These are phyloP conservation scores for Drosophila seguyi DNA, from an alignment of 1,140 invertebrate species.

Conservation along the genomic window DNA sequence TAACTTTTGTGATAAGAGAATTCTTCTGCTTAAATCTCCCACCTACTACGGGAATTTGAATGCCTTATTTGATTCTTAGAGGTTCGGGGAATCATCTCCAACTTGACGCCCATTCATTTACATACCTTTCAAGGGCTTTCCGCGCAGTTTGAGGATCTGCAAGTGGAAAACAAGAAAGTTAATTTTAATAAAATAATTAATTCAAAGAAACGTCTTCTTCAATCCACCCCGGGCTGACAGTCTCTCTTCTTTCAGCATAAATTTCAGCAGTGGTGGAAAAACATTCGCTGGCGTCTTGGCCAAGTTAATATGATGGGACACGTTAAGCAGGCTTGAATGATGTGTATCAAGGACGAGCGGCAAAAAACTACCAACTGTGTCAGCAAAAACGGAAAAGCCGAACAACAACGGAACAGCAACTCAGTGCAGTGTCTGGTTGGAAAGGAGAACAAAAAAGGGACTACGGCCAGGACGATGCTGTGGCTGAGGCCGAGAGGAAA, in stretches of 20 bases:
- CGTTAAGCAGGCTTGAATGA: slow-evolving; percentile 73
- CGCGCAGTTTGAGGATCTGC: slow-evolving; percentile 17
- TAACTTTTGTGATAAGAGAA: neutral
- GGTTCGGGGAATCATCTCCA: slow-evolving; percentile 1
- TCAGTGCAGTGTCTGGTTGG: slow-evolving; percentile 43
- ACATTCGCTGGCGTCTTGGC: slow-evolving; percentile 42
- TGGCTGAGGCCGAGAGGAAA: slow-evolving; percentile 13
- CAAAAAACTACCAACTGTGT: slow-evolving; percentile 52
- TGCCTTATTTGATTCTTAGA: neutral
- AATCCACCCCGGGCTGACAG: slow-evolving; percentile 28
- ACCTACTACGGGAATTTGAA: neutral
- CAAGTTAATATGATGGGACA: slow-evolving; percentile 63
- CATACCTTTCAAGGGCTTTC: slow-evolving; percentile 36
- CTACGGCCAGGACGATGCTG: slow-evolving; percentile 1
- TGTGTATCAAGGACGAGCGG: slow-evolving; percentile 48
- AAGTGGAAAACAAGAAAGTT: slow-evolving; percentile 35
- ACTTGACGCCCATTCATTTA: slow-evolving; percentile 4
- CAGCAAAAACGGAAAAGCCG: slow-evolving; percentile 38
- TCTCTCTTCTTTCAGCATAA: slow-evolving; percentile 25
- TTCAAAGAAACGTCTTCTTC: slow-evolving; percentile 20
- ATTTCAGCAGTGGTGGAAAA: slow-evolving; percentile 29
- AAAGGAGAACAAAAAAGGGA: slow-evolving; percentile 15
- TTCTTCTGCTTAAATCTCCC: neutral
- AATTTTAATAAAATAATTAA: slow-evolving; percentile 47
- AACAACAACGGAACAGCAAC: slow-evolving; percentile 20